These are phyloP conservation scores for Zelleria hepariella DNA, from an alignment of 2,888 invertebrate species.

Conservation along the genomic window DNA sequence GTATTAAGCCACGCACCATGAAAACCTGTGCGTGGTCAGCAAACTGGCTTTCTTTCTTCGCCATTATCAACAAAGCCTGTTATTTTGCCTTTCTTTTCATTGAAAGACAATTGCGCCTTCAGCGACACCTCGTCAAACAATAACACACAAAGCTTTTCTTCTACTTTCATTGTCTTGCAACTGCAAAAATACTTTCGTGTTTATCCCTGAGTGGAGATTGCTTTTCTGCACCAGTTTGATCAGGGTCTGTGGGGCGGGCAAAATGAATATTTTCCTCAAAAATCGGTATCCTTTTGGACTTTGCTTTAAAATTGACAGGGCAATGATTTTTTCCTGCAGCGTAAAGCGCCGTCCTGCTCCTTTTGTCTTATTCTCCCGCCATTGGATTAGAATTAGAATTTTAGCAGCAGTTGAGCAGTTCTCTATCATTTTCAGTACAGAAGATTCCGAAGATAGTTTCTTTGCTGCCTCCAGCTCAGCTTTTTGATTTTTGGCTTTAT, in stretches of 20 bases:
- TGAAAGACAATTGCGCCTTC: background rate
- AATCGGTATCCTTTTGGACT: slow-evolving; percentile 12
- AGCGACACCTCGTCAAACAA: background rate
- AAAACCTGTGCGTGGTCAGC: background rate
- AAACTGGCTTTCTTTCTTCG: background rate
- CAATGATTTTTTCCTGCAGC: slow-evolving; percentile 1
- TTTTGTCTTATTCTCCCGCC: background rate
- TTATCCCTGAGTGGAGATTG: background rate
- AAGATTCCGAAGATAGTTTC: background rate
- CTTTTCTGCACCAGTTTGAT: background rate
- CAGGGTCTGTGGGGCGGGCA: slow-evolving; percentile 4
- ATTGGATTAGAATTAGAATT: background rate
- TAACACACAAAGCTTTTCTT: background rate
- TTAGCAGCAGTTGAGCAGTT: background rate
- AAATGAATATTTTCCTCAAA: slow-evolving; percentile 12
- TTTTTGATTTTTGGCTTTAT: background rate
- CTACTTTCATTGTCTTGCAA: background rate
- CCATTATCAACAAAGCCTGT: background rate
- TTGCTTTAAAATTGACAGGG: background rate
- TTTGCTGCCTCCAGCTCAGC: background rate
- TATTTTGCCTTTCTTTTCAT: background rate
- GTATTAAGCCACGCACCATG: background rate
- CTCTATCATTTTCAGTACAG: background rate
- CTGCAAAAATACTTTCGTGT: background rate
- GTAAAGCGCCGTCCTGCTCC: background rate